A percentile compares a stretch with the other conserved stretches of the same genome.
phyloP scores from a whole-genome alignment of 2,888 invertebrate genomes.

The Epinotia nisella region DNA sequence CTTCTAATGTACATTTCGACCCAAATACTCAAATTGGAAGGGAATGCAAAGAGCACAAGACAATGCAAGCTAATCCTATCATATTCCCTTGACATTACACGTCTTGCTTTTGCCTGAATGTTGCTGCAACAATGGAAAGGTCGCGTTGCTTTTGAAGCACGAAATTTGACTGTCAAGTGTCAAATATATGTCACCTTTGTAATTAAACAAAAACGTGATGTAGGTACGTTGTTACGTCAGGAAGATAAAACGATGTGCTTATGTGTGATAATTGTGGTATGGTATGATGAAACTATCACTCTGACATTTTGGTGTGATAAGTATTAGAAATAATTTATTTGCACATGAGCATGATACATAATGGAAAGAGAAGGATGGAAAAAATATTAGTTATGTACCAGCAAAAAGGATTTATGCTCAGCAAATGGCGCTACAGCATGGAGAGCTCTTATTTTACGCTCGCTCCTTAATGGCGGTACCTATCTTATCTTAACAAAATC shows the following conservation, averaged over 20 bases:
- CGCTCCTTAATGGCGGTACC: too few species aligned
- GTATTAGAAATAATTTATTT: too few species aligned
- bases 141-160: constrained; percentile 18
- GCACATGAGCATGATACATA: too few species aligned
- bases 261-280: not conserved
- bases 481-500: too few species aligned
- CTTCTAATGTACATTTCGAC: constrained; percentile 1
- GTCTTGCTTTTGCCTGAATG: constrained; percentile 8
- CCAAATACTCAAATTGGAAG: constrained; percentile 22
- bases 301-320: not conserved
- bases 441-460: too few species aligned
- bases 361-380: too few species aligned
- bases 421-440: too few species aligned
- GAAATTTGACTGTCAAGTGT: constrained; percentile 10
- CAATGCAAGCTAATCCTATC: constrained; percentile 23
- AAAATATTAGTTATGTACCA: too few species aligned
- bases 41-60: constrained; percentile 15
- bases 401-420: too few species aligned
- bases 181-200: constrained; percentile 7
- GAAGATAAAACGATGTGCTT: not conserved
- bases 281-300: not conserved
- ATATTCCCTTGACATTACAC: constrained; percentile 30
- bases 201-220: not conserved
- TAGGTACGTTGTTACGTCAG: not conserved
- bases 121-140: constrained; percentile 25